phyloP scores from a whole-genome alignment of 2,113 vertebrate species.

The Notarius lentiginosus region DNA sequence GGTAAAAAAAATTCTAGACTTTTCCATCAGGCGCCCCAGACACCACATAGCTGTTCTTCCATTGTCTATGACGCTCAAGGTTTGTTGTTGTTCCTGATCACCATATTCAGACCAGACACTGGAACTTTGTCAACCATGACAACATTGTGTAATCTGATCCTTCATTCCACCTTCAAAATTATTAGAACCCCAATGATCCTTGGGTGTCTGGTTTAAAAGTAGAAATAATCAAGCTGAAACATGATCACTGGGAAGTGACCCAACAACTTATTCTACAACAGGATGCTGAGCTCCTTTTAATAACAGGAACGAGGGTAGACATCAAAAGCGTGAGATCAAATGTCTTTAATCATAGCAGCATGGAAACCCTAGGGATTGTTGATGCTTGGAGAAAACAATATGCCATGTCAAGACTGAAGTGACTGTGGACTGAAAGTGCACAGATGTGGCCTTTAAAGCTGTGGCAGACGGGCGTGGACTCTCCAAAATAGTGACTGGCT shows the following conservation, averaged over 20 bases:
- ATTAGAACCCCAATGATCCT: not conserved
- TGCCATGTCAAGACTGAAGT: conserved; percentile 8
- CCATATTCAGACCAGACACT: no score
- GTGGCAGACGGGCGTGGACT: conserved; percentile 28
- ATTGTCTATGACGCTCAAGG: no score
- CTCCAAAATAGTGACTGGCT: conserved; percentile 30
- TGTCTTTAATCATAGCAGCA: conserved; percentile 30
- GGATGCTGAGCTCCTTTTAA: conserved; percentile 32
- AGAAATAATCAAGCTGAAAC: not conserved
- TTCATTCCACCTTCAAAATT: not conserved
- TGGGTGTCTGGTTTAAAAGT: not conserved
- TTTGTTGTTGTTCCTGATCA: no score
- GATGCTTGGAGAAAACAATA: conserved; percentile 22
- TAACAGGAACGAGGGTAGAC: conserved; percentile 12
- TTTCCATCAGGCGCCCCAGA: no score
- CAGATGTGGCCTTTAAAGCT: conserved; percentile 21
- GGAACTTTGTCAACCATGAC: no score
- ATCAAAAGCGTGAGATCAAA: conserved; percentile 28
- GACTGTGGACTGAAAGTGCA: not conserved
- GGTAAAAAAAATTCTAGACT: no score
- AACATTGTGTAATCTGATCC: not conserved
- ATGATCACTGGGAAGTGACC: not conserved
- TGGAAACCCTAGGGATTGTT: conserved; percentile 9
- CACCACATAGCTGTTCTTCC: no score
- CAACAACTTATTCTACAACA: not conserved